These are phyloP conservation scores for Scaptomyza cyrtandrae DNA, from an alignment of 2,888 invertebrate genomes.

Conservation along the genomic window DNA sequence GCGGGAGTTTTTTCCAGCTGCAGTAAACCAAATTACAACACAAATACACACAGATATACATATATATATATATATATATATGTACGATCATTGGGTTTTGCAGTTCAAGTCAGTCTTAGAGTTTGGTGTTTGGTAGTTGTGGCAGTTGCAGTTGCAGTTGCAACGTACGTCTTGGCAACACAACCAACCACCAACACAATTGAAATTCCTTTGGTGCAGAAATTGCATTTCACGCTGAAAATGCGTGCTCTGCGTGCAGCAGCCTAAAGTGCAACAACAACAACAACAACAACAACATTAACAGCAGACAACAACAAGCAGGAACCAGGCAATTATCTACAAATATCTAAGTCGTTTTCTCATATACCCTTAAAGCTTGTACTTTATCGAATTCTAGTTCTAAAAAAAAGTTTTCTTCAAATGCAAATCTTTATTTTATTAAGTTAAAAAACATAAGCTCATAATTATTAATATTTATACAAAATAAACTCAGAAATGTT, in stretches of 20 bases:
- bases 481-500: too few species aligned
- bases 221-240: constrained; percentile 84
- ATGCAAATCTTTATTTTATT: too few species aligned
- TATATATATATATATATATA: neutral
- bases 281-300: constrained; percentile 30
- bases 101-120: constrained; percentile 4
- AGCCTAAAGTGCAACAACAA: constrained; percentile 59
- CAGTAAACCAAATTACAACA: constrained; percentile 61
- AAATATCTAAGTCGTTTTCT: constrained; percentile 16
- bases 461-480: too few species aligned
- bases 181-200: constrained; percentile 74
- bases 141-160: constrained; percentile 12
- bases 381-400: too few species aligned
- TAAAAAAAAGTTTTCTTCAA: too few species aligned
- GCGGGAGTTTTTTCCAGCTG: constrained; percentile 68
- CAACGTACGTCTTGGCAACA: neutral
- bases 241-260: constrained; percentile 84
- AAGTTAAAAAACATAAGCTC: too few species aligned
- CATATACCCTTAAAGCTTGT: constrained; percentile 6
- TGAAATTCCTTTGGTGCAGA: constrained; percentile 81
- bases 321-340: constrained; percentile 22
- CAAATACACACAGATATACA: constrained; percentile 32
- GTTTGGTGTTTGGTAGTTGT: neutral
- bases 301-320: constrained; percentile 25
- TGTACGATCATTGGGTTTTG: constrained; percentile 22